These are phyloP conservation scores for Pangasius sanitwongsei DNA, from an alignment of 2,797 vertebrate genomes.

Conservation along the genomic window DNA sequence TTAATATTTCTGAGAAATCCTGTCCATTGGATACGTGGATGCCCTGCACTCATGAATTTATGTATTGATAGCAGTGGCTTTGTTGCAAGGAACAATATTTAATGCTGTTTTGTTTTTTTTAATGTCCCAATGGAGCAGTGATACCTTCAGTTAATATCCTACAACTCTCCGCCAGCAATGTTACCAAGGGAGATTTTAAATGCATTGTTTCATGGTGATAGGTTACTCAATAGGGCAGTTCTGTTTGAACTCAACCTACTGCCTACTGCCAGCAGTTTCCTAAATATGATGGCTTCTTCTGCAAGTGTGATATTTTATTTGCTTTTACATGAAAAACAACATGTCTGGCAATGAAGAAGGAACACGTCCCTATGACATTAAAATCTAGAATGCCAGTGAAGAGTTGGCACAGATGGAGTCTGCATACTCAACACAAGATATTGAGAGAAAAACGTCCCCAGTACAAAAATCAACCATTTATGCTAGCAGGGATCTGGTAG, in stretches of 20 bases:
- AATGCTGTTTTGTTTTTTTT: not conserved
- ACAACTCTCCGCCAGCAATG: not conserved
- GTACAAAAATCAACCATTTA: not conserved
- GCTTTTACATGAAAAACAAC: not conserved
- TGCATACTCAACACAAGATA: not conserved
- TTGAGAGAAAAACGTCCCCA: not conserved
- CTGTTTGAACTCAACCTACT: not conserved
- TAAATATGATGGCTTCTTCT: not conserved
- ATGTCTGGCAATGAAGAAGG: not conserved
- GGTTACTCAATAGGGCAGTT: not conserved
- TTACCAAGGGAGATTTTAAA: not conserved
- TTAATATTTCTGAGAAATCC: not conserved
- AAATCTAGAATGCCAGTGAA: not conserved
- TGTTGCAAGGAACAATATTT: not conserved
- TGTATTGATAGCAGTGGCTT: not conserved
- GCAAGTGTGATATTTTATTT: not conserved
- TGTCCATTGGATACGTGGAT: not conserved
- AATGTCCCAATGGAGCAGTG: not conserved
- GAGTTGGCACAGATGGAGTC: not conserved
- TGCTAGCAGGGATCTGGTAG: no score
- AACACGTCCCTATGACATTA: not conserved
- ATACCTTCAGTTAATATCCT: not conserved
- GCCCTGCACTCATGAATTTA: not conserved
- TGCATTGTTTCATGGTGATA: not conserved
- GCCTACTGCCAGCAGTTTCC: not conserved